Conservation (phyloP, 2,888 invertebrate species). For the Cryptophagus acutangulus region DNA sequence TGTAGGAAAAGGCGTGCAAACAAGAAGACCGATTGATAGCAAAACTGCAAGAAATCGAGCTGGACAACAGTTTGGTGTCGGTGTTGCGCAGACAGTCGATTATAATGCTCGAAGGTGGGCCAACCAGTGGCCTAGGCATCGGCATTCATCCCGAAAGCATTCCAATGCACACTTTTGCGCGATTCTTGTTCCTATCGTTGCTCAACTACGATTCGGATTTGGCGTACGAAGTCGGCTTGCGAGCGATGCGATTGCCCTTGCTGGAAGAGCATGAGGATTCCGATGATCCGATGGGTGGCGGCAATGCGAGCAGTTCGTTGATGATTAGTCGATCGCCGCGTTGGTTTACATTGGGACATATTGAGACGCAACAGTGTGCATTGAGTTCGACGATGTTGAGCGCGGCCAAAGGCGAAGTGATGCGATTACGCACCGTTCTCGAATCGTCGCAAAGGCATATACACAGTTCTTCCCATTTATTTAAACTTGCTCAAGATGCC, state of each 20-base stretch:
- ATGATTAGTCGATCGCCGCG: slow-evolving; percentile 60
- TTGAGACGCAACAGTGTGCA: slow-evolving; percentile 76
- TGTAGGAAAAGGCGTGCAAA: slow-evolving; percentile 60
- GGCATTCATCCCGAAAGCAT: slow-evolving; percentile 77
- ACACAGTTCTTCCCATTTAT: slow-evolving; percentile 77
- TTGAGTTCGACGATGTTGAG: slow-evolving; percentile 72
- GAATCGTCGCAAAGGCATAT: slow-evolving; percentile 78
- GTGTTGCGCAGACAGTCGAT: slow-evolving; percentile 65
- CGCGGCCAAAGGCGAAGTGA: slow-evolving; percentile 65
- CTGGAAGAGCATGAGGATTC: slow-evolving; percentile 67
- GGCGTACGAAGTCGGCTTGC: slow-evolving; percentile 71
- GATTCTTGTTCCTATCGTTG: slow-evolving; percentile 73
- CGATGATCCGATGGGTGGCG: slow-evolving; percentile 52
- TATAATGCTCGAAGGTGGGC: slow-evolving; percentile 70
- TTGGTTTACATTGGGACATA: slow-evolving; percentile 77
- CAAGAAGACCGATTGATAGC: slow-evolving; percentile 75
- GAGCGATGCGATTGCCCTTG: slow-evolving; percentile 75
- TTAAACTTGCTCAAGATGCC: slow-evolving; percentile 80
- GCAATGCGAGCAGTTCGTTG: slow-evolving; percentile 48
- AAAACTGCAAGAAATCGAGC: slow-evolving; percentile 70
- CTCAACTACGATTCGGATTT: slow-evolving; percentile 71
- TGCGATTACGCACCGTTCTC: slow-evolving; percentile 66
- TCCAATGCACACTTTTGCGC: slow-evolving; percentile 80
- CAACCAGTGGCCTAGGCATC: slow-evolving; percentile 67
- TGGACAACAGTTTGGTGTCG: slow-evolving; percentile 65